Conservation (phyloP, 2,888 invertebrate species). For the Rhyacophila evoluta region DNA sequence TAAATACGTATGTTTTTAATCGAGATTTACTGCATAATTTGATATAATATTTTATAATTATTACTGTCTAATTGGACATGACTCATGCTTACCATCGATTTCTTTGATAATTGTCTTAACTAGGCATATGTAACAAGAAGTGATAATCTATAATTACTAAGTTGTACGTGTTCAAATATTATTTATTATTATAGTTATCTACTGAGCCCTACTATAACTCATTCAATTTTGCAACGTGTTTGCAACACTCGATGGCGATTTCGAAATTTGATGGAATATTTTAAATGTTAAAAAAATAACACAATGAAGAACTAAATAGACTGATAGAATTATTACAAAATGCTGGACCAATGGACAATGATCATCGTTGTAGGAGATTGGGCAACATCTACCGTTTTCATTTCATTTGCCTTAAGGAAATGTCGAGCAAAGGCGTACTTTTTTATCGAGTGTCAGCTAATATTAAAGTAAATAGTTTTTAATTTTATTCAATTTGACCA, state of each 20-base stretch:
- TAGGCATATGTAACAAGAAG: not conserved
- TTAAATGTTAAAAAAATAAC: constrained; percentile 3
- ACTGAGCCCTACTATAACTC: not conserved
- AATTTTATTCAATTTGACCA: too few relatives aligned
- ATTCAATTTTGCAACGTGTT: not conserved
- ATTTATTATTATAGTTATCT: not conserved
- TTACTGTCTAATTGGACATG: not conserved
- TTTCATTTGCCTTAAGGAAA: not conserved
- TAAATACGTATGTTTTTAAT: too few relatives aligned
- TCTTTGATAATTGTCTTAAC: not conserved
- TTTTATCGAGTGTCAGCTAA: too few relatives aligned
- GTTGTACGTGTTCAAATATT: not conserved
- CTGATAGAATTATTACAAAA: not conserved
- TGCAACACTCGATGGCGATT: not conserved
- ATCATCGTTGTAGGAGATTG: not conserved
- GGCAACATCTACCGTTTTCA: not conserved
- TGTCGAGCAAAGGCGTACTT: not conserved
- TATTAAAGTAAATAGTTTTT: too few relatives aligned
- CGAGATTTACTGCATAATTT: too few relatives aligned
- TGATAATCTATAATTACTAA: not conserved
- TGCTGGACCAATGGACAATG: not conserved
- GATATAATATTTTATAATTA: too few relatives aligned
- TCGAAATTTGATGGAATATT: not conserved
- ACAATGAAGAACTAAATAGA: not conserved
- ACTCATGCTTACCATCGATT: not conserved